Evolutionary conservation across 2,113 vertebrate species (phyloP), one percentile per base, ranked within the genome.

Genomic region (Microcebus tavaratra): DNA sequence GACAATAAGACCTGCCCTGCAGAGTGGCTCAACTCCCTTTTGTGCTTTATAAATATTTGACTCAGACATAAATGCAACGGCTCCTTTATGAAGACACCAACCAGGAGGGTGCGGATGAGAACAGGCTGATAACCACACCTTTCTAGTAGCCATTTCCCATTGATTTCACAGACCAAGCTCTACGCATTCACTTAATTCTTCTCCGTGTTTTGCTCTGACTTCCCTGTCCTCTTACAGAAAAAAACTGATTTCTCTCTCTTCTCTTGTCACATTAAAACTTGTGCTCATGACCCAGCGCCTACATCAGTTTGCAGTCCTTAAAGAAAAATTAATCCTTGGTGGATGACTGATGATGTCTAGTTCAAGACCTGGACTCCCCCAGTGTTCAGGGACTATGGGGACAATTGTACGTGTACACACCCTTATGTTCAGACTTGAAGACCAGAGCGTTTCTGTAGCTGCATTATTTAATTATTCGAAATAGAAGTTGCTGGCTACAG

Each of bases 401-500:
- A 97, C 3, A 20, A 25, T 88, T 93, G 84, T 87, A 94, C n/a
- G 82, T 53, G 59, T 21, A 85, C 25, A 48, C 4, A 59, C 4
- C 17, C 48, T 88, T 89, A 57, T 80, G 76, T 85, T 95, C 23
- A 84, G 75, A 84, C 13, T 85, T 70, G 80, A 84, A 81, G 63
- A 68, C 86, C 42, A 85, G 31, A 80, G 53, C 14, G 10, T 96
- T 97, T 95, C 50, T 80, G 10, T 90, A 91, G 72, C 83, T 90
- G n/a, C 45, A 21, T 97, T 96, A 82, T 97, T 96, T 97, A 97
- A 97, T 96, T 96, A 96, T 97, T 97, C 17, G 12, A 88, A 88
- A 90, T 53, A 95, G 76, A 97, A 95, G 92, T 96, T 70, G 55
- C 87, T 75, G 80, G 36, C 65, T 80, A 68, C 6, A 14, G 91